Base-by-base conservation (phyloP, 2,113 vertebrate species). In the Chamaea fasciata region DNA sequence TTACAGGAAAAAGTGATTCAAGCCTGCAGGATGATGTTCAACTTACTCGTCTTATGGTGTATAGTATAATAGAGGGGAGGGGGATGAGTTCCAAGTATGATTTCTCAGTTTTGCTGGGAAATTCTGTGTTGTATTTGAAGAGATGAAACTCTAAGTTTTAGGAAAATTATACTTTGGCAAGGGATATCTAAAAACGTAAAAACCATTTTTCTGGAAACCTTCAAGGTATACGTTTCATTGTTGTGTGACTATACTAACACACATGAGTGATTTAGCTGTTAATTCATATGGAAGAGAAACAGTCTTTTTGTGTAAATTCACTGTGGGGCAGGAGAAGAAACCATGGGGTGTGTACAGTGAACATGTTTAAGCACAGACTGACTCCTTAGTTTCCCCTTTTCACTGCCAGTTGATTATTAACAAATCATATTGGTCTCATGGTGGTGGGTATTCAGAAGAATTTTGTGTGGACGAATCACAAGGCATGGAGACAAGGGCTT, bases 1-100 rank as follows among this genome's bases (percentile, higher is more conserved):
- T 93, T 59, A 28, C 6, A 89, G 64, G 79, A 96, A 96, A 96
- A 96, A 92, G 65, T 68, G 68, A 92, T 92, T 71, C 8, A 49
- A 41, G 53, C 53, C 75, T 95, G 49, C 37, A 46, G 68, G 33
- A 47, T 83, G 88, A 84, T 31, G 20, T 87, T 35, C 73, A 85
- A 75, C 55, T 85, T 89, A 20, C 3, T 15, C 41, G 26, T 67
- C 16, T 80, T 84, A 4, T 30, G 17, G 4, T 47, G 20, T 73
- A 13, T 27, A 52, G 28, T 46, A 39, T 39, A 28, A 47, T 2
- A 30, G 57, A 15, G 23, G 19, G 2, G 9, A 18, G 11, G 7
- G 5, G 5, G 4, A 7, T n/a, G 12, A 39, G 28, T 78, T 78
- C 8, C 41, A 31, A 46, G 26, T 53, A 13, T 30, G 67, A 39